Evolutionary conservation across 2,888 invertebrate genomes (phyloP).

Genomic region (Ormyrus pomaceus): DNA sequence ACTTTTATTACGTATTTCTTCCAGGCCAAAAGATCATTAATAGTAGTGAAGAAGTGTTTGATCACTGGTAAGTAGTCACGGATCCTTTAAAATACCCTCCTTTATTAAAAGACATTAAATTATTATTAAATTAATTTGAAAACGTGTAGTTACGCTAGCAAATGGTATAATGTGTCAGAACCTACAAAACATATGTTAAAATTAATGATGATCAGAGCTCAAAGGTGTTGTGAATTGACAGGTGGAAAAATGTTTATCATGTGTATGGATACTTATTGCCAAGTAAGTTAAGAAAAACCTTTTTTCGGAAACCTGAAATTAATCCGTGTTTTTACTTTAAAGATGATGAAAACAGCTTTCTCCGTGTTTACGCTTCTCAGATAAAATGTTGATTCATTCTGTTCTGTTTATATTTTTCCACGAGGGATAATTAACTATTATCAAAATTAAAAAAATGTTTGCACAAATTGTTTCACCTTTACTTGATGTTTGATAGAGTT

Average conservation of each 20-base stretch:
- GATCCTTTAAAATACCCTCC: not conserved
- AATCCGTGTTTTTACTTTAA: too few species aligned
- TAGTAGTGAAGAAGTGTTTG: conserved; percentile 28
- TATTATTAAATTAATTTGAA: too few species aligned
- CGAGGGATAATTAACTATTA: too few species aligned
- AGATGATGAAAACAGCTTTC: too few species aligned
- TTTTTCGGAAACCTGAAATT: too few species aligned
- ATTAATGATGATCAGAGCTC: conserved; percentile 22
- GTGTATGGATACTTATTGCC: conserved; percentile 34
- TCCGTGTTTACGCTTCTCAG: too few species aligned
- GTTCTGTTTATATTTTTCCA: too few species aligned
- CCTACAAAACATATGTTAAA: conserved; percentile 1
- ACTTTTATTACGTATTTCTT: conserved; percentile 44
- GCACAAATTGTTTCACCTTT: too few species aligned
- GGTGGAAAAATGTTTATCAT: conserved; percentile 24
- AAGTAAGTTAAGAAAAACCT: not conserved
- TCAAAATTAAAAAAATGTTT: too few species aligned
- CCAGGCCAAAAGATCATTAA: conserved; percentile 44
- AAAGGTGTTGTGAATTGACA: not conserved
- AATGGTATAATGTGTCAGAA: conserved; percentile 24
- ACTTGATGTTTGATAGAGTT: too few species aligned
- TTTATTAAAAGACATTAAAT: not conserved
- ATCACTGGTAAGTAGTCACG: conserved; percentile 3
- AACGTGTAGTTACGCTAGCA: conserved; percentile 10
- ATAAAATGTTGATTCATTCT: too few species aligned